Conservation (phyloP, 2,888 invertebrate species). For the Balanococcus diminutus region DNA sequence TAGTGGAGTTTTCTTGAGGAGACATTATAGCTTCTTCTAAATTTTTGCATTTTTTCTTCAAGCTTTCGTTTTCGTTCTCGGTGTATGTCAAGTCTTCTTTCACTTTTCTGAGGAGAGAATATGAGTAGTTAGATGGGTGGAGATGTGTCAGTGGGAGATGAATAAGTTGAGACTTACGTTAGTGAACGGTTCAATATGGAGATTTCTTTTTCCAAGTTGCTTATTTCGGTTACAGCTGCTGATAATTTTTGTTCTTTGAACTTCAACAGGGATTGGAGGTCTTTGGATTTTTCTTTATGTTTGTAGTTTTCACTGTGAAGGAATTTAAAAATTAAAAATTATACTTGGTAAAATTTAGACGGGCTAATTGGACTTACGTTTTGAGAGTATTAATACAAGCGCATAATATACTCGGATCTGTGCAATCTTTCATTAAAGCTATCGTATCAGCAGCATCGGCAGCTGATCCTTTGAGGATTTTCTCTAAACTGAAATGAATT, state of each 20-base stretch:
- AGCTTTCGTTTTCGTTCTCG: conserved; percentile 55
- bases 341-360: not conserved
- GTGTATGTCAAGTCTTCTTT: conserved; percentile 55
- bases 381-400: conserved; percentile 43
- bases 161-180: conserved; percentile 50
- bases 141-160: no score
- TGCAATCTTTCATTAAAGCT: conserved; percentile 42
- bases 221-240: conserved; percentile 45
- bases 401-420: conserved; percentile 42
- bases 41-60: conserved; percentile 54
- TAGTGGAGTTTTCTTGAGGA: conserved; percentile 50
- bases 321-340: not conserved
- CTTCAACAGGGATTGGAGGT: conserved; percentile 52
- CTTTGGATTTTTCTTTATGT: conserved; percentile 52
- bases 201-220: conserved; percentile 48
- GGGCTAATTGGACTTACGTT: not conserved
- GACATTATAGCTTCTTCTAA: conserved; percentile 49
- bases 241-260: conserved; percentile 50
- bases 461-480: conserved; percentile 46
- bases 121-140: not conserved
- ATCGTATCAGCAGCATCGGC: conserved; percentile 38
- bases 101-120: conserved; percentile 53
- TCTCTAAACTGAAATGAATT: not conserved
- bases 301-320: conserved; percentile 52
- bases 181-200: conserved; percentile 54